Conservation (phyloP, 2,797 vertebrate species). For the Mastacembelus armatus region DNA sequence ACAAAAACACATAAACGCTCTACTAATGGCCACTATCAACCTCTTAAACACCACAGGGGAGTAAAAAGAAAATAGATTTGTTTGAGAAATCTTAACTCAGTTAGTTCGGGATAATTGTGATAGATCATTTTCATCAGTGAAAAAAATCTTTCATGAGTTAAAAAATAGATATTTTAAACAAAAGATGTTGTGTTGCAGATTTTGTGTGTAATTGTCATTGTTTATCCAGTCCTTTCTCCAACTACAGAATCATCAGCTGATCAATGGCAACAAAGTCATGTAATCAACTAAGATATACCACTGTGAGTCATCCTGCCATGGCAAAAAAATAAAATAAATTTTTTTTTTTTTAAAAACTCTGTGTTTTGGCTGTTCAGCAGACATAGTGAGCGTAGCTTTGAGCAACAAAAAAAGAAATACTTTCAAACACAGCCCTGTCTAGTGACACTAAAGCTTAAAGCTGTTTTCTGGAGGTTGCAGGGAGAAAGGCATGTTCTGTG, state of each 20-base stretch:
- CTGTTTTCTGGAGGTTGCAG: conserved; percentile 51
- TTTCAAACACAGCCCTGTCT: conserved; percentile 44
- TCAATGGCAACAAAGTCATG: conserved; percentile 49
- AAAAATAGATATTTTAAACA: conserved; percentile 15
- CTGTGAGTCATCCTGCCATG: conserved; percentile 55
- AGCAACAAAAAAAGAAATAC: conserved; percentile 49
- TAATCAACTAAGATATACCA: conserved; percentile 40
- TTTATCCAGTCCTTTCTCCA: conserved; percentile 22
- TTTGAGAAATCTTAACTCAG: conserved; percentile 11
- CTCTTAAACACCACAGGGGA: conserved; percentile 19
- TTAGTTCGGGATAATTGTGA: conserved; percentile 15
- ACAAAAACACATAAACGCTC: conserved; percentile 26
- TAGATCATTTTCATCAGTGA: not conserved
- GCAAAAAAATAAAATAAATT: conserved; percentile 32
- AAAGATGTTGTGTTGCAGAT: conserved; percentile 7
- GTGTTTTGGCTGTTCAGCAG: no score
- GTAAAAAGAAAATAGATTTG: not conserved
- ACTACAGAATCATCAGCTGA: conserved; percentile 27
- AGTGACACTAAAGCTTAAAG: conserved; percentile 33
- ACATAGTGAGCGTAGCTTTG: conserved; percentile 49
- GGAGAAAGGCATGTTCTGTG: conserved; percentile 56
- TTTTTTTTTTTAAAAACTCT: no score
- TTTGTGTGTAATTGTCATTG: conserved; percentile 13
- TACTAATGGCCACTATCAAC: conserved; percentile 29
- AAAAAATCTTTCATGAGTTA: not conserved